phyloP scores from a whole-genome alignment of 2,797 vertebrate genomes.

The Channallabes apus region DNA sequence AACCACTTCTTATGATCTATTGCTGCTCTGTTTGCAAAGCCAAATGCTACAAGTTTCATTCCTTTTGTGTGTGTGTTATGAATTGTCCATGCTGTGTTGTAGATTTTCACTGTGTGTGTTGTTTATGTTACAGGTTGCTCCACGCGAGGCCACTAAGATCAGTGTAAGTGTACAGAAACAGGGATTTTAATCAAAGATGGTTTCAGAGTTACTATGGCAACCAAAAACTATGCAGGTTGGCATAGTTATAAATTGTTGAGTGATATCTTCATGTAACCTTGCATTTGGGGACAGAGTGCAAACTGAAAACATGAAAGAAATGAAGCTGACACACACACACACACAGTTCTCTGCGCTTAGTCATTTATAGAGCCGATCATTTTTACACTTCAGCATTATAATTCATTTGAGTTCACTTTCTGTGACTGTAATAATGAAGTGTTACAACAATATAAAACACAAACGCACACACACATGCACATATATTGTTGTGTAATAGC shows the following conservation, averaged over 20 bases:
- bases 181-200: background rate
- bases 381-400: background rate
- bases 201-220: background rate
- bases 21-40: background rate
- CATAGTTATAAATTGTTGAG: background rate
- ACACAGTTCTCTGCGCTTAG: too few species aligned
- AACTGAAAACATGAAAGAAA: background rate
- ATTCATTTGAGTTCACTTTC: background rate
- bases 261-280: too few species aligned
- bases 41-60: background rate
- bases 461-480: background rate
- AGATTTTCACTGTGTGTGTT: conserved; percentile 13
- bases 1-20: background rate
- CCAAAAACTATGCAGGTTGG: background rate
- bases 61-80: background rate
- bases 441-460: background rate
- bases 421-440: background rate
- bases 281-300: background rate
- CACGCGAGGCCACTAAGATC: conserved; percentile 90
- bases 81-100: background rate
- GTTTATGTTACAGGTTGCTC: conserved; percentile 73
- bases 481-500: too few species aligned
- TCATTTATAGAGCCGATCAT: background rate
- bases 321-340: background rate
- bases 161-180: conserved; percentile 81